Evolutionary conservation across 1,140 invertebrate genomes (phyloP).

Genomic region (Pantala flavescens): DNA sequence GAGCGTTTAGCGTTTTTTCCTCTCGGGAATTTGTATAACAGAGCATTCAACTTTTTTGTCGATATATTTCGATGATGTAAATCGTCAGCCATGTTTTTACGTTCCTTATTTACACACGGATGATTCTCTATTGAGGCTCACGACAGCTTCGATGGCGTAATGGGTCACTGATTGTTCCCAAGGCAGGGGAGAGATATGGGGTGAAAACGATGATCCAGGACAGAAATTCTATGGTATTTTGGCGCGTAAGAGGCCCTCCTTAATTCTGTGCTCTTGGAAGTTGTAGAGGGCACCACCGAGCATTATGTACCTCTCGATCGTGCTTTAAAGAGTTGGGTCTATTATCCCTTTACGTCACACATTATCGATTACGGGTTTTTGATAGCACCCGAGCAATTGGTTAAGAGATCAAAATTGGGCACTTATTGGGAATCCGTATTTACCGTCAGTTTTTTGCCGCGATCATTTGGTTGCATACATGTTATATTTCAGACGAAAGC

Average conservation of each 20-base stretch:
- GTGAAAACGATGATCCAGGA: slow-evolving; percentile 3
- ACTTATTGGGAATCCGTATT: not conserved
- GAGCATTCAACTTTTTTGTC: no score
- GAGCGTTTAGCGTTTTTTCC: not conserved
- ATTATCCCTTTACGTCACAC: not conserved
- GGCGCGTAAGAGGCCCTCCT: not conserved
- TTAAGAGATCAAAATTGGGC: not conserved
- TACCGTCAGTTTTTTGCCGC: not conserved
- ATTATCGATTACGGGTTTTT: slow-evolving; percentile 7
- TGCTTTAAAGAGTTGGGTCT: no score
- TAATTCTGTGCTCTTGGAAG: no score
- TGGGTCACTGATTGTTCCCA: not conserved
- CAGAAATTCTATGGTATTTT: slow-evolving; percentile 1
- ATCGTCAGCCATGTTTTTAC: not conserved
- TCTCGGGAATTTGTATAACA: not conserved
- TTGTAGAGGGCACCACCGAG: no score
- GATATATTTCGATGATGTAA: not conserved
- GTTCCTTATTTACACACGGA: not conserved
- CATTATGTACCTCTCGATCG: no score
- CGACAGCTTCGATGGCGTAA: not conserved
- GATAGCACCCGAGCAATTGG: not conserved
- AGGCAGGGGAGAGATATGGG: not conserved
- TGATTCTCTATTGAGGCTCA: not conserved
- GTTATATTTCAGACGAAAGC: no score
- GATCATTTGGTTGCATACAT: not conserved